Conservation (phyloP, 2,888 invertebrate species). For the Galerucella nymphaeae region DNA sequence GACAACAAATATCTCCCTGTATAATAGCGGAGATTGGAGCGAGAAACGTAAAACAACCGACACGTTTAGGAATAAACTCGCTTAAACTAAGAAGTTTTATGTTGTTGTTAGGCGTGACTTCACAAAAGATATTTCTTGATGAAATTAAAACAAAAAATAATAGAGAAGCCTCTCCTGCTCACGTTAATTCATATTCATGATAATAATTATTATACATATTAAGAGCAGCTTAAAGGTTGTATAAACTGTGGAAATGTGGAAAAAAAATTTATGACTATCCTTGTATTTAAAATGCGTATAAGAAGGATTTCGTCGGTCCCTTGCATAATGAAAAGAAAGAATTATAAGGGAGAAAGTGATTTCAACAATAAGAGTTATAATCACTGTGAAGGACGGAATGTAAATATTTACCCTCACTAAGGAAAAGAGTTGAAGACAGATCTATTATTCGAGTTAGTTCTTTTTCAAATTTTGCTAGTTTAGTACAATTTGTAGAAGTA, state of each 20-base stretch:
- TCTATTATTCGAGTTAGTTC: not conserved
- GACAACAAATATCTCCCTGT: constrained; percentile 56
- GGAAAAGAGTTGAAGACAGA: not conserved
- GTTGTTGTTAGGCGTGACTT: constrained; percentile 50
- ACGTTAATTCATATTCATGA: not conserved
- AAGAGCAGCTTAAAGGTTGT: not conserved
- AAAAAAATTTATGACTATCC: constrained; percentile 5
- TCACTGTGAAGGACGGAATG: constrained; percentile 19
- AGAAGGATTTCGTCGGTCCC: not conserved
- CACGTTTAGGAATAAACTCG: constrained; percentile 53
- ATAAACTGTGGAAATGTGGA: not conserved
- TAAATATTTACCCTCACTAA: constrained; percentile 15
- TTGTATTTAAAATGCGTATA: not conserved
- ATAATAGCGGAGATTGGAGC: constrained; percentile 39
- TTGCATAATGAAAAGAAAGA: constrained; percentile 10
- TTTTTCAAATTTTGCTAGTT: not conserved
- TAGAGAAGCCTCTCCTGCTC: constrained; percentile 12
- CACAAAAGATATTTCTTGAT: constrained; percentile 44
- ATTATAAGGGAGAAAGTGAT: constrained; percentile 7
- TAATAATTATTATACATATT: not conserved
- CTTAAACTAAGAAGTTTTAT: constrained; percentile 52
- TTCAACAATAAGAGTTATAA: constrained; percentile 4
- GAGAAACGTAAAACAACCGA: constrained; percentile 49
- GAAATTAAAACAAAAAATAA: constrained; percentile 37
- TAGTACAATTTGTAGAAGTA: not conserved